These are phyloP conservation scores for Clunio marinus DNA, from an alignment of 2,888 invertebrate genomes.

Conservation along the genomic window DNA sequence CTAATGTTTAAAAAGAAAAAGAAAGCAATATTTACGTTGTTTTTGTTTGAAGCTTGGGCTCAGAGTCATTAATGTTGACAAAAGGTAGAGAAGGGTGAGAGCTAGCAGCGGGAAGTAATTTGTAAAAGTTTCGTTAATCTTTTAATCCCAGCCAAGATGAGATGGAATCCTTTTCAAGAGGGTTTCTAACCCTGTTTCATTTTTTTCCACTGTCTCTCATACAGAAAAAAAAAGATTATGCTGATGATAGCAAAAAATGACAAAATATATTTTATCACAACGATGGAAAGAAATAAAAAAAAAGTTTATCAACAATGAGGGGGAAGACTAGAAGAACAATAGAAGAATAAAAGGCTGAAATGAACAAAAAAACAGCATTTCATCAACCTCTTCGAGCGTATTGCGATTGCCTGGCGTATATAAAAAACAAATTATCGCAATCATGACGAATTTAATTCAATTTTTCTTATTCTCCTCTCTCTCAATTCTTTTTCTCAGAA, in stretches of 20 bases:
- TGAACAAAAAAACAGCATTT: background rate
- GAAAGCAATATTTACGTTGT: background rate
- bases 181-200: background rate
- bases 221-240: background rate
- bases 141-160: background rate
- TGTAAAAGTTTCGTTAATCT: constrained; percentile 8
- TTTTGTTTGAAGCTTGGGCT: too few relatives aligned
- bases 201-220: too few relatives aligned
- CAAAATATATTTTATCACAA: background rate
- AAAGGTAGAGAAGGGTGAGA: background rate
- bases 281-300: background rate
- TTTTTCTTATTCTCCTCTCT: background rate
- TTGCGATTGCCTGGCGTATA: background rate
- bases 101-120: background rate
- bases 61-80: too few relatives aligned
- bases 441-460: constrained; percentile 27
- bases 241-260: background rate
- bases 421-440: constrained; percentile 19
- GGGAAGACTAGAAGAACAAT: background rate
- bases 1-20: background rate
- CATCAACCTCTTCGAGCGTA: background rate
- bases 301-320: constrained; percentile 7
- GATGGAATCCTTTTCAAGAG: background rate
- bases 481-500: background rate
- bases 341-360: background rate